Evolutionary conservation across 2,113 vertebrate species (phyloP).

Genomic region (Silurus meridionalis): DNA sequence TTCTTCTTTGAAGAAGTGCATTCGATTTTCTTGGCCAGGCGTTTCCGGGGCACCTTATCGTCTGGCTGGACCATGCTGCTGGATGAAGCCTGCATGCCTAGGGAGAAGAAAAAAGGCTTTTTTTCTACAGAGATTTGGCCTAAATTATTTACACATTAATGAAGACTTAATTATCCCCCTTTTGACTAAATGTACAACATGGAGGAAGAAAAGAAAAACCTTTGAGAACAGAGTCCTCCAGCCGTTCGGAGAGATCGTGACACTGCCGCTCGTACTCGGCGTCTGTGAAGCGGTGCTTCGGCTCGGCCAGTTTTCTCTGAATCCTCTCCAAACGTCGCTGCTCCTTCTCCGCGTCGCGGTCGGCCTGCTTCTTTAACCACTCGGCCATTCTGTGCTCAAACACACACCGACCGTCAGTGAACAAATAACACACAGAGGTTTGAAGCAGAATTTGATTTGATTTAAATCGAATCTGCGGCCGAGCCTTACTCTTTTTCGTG

Average conservation of each 20-base stretch:
- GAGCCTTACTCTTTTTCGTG: constrained; percentile 91
- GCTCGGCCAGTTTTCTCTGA: constrained; percentile 84
- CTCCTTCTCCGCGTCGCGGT: constrained; percentile 90
- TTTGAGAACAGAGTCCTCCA: constrained; percentile 93
- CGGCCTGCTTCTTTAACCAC: constrained; percentile 92
- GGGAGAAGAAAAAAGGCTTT: neutral
- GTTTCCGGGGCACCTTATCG: constrained; percentile 66
- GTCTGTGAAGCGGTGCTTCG: constrained; percentile 82
- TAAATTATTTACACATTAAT: neutral
- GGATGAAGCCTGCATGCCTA: constrained; percentile 89
- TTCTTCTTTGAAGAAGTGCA: constrained; percentile 67
- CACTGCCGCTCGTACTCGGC: constrained; percentile 85
- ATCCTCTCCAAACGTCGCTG: constrained; percentile 86
- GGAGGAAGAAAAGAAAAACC: constrained; percentile 64
- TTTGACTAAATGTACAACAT: neutral
- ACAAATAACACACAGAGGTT: too few relatives aligned
- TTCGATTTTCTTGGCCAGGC: constrained; percentile 51
- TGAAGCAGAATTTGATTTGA: too few relatives aligned
- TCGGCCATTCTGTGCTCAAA: constrained; percentile 85
- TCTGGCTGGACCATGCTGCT: constrained; percentile 72
- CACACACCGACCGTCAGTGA: neutral
- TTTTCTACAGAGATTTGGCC: too few relatives aligned
- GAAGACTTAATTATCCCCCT: neutral
- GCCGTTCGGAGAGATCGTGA: constrained; percentile 85
- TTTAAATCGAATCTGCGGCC: too few relatives aligned